Evolutionary conservation across 1,140 invertebrate species (phyloP), one percentile per base, ranked within the genome.

Genomic region (Aphaenogaster ashmeadi): DNA sequence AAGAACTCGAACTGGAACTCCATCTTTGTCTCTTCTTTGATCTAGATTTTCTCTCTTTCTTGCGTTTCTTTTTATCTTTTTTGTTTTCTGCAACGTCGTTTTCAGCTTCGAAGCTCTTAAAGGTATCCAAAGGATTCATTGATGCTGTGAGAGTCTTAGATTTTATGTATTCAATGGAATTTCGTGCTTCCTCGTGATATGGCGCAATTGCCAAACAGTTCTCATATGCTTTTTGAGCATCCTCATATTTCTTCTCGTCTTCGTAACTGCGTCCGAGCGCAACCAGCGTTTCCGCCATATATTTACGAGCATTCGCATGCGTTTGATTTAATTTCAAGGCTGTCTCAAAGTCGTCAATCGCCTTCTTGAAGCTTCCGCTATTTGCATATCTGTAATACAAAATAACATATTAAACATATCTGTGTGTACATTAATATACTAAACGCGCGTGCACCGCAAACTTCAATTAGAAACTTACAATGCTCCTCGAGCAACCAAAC

Each of bases 241-340:
- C 98, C n/a, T 98, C 97, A 62, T 97, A 97, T 91, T 98, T 98
- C 90, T 98, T 98, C 88, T 98, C 97, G 90, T 98, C 98, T 93
- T 98, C 98, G 92, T 97, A 98, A 92, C 97, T 98, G 87, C 97
- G 97, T 91, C 97, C 98, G 90, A 97, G 95, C 0, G 98, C 98
- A 1, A 99, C 97, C 15, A 99, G 94, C 2, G 98, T 99, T 94
- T 99, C 98, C 33, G 98, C 98, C 96, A 99, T 97, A 95, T 99
- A 99, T 95, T 99, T 99, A 74, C 98, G 97, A 58, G 98, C 99
- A 96, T 99, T 99, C n/a, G 97, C 97, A 96, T 99, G 98, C 81
- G 97, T 98, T 27, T 97, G 97, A 95, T 99, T 99, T 21, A 98
- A 94, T 93, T 98, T 97, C 47, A 99, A 95, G 3, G 98, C 99